Base-by-base conservation (phyloP, 2,888 invertebrate species). In the Sarcophaga caerulescens region DNA sequence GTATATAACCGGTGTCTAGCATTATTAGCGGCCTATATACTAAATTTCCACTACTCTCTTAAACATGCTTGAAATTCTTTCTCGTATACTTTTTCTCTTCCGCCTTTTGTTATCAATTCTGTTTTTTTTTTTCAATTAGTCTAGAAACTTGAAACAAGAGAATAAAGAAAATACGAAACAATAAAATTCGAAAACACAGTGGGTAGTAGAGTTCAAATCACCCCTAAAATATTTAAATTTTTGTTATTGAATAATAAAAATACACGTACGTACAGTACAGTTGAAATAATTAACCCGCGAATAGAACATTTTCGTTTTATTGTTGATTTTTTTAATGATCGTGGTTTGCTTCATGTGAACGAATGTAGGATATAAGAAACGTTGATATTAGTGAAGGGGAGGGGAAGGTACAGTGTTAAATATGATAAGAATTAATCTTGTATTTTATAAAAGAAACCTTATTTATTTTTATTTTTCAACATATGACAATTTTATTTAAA, bases 21-120 rank as follows among this genome's bases (percentile, higher is more conserved):
- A 71, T 35, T 6, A 65, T 60, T 79, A 70, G 35, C 79, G 84
- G 47, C 84, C 84, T 75, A 84, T 84, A 75, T 84, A 84, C 75
- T 75, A 66, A 45, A 68, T 68, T 62, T 59, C 45, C 19, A 19
- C 68, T 19, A 59, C 23, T 66, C 59, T 63, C 35, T 73, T 74
- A 14, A n/a, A 35, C 17, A 52, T 52, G 17, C 12, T 52, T 25
- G 4, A 11, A 57, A 60, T 81, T 76, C 3, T 79, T 70, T 63
- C 23, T 17, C 23, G 65, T 12, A 25, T 44, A 21, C 14, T 74
- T 74, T 47, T 35, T 35, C 10, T 82, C 12, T 76, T 76, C n/a
- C 74, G 45, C 23, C 3, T 75, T 59, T 5, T 71, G 35, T 73
- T 80, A 73, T 74, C 74, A 71, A 57, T 60, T 78, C 47, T 23